A percentile compares a stretch with the other conserved stretches of the same genome.
Conservation (phyloP, 2,888 invertebrate species). For the Pristionchus fissidentatus region DNA sequence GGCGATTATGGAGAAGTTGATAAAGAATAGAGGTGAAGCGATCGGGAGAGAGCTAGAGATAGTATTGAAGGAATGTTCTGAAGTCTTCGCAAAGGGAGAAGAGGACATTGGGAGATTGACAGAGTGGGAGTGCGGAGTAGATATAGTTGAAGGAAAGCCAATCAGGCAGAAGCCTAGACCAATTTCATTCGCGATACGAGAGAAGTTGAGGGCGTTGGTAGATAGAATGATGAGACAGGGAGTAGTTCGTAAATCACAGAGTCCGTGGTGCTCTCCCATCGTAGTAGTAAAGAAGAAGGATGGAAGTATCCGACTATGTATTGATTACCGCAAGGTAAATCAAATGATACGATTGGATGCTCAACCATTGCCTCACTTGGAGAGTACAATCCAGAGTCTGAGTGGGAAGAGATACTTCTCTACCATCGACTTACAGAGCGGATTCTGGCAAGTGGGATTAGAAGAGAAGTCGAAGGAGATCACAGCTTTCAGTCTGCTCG, state of each 20-base stretch:
- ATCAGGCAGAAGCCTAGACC: conserved; percentile 25
- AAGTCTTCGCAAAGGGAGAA: background rate
- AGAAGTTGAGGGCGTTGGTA: conserved; percentile 40
- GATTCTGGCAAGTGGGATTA: conserved; percentile 64
- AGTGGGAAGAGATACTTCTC: conserved; percentile 52
- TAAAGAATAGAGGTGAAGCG: background rate
- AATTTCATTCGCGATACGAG: conserved; percentile 48
- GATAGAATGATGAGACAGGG: conserved; percentile 45
- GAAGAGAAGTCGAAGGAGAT: conserved; percentile 53
- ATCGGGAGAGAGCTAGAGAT: background rate
- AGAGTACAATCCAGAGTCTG: conserved; percentile 55
- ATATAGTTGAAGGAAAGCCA: background rate
- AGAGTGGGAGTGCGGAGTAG: background rate
- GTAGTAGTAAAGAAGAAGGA: conserved; percentile 60
- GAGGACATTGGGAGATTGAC: background rate
- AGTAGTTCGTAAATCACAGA: conserved; percentile 48
- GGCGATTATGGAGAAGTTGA: background rate
- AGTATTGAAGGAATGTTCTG: background rate
- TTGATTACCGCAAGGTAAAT: conserved; percentile 64
- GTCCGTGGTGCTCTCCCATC: conserved; percentile 50
- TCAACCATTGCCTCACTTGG: conserved; percentile 61
- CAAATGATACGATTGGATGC: conserved; percentile 54
- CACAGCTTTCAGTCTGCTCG: conserved; percentile 60
- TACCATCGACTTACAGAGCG: conserved; percentile 58
- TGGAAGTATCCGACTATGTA: conserved; percentile 57